phyloP scores from a whole-genome alignment of 53 echinoderm and acorn worm genomes.

The Henricia sp. region DNA sequence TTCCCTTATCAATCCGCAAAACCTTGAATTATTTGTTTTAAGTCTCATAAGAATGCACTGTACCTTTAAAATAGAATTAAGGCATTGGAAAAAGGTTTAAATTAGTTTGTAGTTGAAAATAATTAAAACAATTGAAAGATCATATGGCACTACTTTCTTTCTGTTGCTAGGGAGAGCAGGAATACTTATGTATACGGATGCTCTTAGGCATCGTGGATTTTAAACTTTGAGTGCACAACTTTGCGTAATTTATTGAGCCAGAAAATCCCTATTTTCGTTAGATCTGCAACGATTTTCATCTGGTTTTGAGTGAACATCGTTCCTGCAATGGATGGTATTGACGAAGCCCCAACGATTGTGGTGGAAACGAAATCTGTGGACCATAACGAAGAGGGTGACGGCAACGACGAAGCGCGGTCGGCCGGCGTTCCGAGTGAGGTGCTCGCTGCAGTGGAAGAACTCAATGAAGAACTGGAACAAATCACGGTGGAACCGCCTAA shows the following conservation, averaged over 20 bases:
- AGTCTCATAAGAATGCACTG: no score
- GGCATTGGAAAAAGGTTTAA: no score
- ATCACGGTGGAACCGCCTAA: slow-evolving; percentile 81
- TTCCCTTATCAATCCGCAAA: slow-evolving; percentile 24
- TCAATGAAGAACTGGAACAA: slow-evolving; percentile 90
- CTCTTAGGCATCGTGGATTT: slow-evolving; percentile 32
- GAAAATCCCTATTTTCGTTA: slow-evolving; percentile 10
- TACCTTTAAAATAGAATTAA: no score
- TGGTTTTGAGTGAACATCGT: background rate
- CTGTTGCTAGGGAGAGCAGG: slow-evolving; percentile 49
- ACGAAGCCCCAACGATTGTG: slow-evolving; percentile 83
- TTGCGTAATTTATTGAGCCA: background rate
- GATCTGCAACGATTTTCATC: background rate
- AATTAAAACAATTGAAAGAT: background rate
- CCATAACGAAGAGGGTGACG: slow-evolving; percentile 2
- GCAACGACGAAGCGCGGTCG: background rate
- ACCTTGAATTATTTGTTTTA: no score
- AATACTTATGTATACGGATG: background rate
- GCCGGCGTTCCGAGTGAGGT: slow-evolving; percentile 67
- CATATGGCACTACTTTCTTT: slow-evolving; percentile 19
- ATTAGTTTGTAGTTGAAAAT: no score
- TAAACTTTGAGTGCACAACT: slow-evolving; percentile 3
- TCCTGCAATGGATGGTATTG: slow-evolving; percentile 55
- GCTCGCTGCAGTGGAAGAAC: slow-evolving; percentile 75
- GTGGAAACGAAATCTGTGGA: slow-evolving; percentile 62